Base-by-base conservation (phyloP, 2,113 vertebrate genomes). In the Octodon degus region DNA sequence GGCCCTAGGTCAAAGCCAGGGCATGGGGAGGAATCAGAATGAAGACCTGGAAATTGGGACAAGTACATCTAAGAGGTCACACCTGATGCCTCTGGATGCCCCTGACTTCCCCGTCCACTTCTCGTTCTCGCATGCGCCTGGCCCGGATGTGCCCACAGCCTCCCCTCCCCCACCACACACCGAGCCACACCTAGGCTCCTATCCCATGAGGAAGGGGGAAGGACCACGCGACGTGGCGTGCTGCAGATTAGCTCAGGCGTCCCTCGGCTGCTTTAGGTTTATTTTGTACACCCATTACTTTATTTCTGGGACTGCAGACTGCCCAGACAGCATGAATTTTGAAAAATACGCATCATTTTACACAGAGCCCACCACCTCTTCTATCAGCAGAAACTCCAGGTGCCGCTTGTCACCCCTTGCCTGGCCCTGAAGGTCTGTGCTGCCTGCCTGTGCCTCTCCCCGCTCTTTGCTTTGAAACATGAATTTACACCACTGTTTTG, bases 341-440 rank as follows among this genome's bases (percentile, higher is more conserved):
- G 68, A 37, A 53, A n/a, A 14, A 79, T 1, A 20, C 8, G 6
- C 32, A 40, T 22, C 40, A 11, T 24, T 94, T 89, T 77, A 53
- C 43, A 27, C 34, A 53, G 40, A 67, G 0, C 37, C 14, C 27
- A 7, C 4, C 34, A 8, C 14, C 58, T 25, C 30, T 14, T 7
- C 24, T n/a, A 27, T 1, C 27, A 0, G 6, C 2, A 5, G 58
- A 25, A 27, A 68, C 37, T 68, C 40, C 12, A 5, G 6, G 0
- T 24, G 13, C 50, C 37, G 34, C 24, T 0, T 8, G 0, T 60
- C 20, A 76, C 25, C 80, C 34, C 50, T 7, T 10, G 30, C 65
- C 37, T 10, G 30, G 55, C 37, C 60, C n/a, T 70, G 68, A 77
- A 84, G 17, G 40, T 7, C 17, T 6, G 20, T 83, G n/a, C 32